A percentile compares a stretch with the other conserved stretches of the same genome.
Conservation (phyloP, 1,140 invertebrate species). For the Plutomurus gul region DNA sequence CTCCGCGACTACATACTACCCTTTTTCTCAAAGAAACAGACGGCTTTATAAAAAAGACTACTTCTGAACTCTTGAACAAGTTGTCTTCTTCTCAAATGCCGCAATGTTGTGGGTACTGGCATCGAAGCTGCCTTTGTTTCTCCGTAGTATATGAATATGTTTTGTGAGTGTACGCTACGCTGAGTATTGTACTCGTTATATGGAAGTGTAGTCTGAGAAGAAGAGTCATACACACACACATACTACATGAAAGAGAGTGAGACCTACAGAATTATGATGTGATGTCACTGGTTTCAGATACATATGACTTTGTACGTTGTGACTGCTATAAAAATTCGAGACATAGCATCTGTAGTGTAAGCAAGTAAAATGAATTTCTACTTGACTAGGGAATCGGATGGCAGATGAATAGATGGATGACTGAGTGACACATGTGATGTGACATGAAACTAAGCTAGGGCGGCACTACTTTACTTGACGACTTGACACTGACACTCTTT, state of each 20-base stretch:
- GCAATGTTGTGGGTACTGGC: too few relatives aligned
- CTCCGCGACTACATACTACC: neutral
- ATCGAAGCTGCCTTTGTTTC: too few relatives aligned
- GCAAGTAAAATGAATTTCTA: conserved; percentile 5
- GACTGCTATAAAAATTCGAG: neutral
- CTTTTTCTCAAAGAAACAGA: conserved; percentile 15
- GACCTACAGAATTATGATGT: neutral
- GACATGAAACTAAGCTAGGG: conserved; percentile 23
- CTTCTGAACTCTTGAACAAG: neutral
- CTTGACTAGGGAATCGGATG: conserved; percentile 19
- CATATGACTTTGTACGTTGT: too few relatives aligned
- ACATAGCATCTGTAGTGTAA: neutral
- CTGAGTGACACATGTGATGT: conserved; percentile 31
- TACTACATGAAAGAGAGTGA: neutral
- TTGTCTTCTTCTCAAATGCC: neutral
- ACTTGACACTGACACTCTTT: conserved; percentile 28
- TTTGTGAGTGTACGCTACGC: too few relatives aligned
- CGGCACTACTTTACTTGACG: conserved; percentile 28
- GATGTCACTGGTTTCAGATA: too few relatives aligned
- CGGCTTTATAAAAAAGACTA: neutral
- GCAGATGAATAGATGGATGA: conserved; percentile 34
- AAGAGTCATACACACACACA: neutral
- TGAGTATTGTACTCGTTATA: neutral
- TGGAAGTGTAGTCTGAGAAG: neutral
- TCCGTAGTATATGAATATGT: neutral